These are phyloP conservation scores for Hirudinaria manillensis DNA, from an alignment of 2,888 invertebrate species.

Conservation along the genomic window DNA sequence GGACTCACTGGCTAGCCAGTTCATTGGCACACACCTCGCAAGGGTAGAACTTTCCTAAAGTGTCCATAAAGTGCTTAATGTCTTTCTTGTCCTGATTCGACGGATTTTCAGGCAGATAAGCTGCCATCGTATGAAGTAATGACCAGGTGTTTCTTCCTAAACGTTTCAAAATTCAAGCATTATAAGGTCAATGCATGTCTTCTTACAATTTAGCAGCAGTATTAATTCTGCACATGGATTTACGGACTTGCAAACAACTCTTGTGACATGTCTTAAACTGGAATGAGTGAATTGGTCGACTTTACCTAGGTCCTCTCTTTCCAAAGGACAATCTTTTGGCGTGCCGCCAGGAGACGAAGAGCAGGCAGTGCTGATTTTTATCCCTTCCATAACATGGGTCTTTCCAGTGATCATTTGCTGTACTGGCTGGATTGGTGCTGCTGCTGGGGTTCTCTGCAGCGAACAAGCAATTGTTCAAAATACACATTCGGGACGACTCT, in stretches of 20 bases:
- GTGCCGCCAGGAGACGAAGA: slow-evolving; percentile 20
- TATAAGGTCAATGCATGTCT: not conserved
- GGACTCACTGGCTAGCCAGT: slow-evolving; percentile 55
- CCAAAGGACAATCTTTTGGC: slow-evolving; percentile 57
- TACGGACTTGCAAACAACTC: not conserved
- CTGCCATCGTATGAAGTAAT: slow-evolving; percentile 89
- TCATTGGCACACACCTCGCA: slow-evolving; percentile 84
- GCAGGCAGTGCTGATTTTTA: slow-evolving; percentile 13
- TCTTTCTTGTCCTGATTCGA: slow-evolving; percentile 63
- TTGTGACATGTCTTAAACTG: too few relatives aligned
- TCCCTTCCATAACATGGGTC: too few relatives aligned
- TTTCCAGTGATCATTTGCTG: too few relatives aligned
- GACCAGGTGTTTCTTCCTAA: slow-evolving; percentile 76
- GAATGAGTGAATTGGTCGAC: not conserved
- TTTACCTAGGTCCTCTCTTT: slow-evolving; percentile 52
- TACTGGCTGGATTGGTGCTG: too few relatives aligned
- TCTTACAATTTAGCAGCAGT: not conserved
- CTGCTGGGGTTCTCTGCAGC: too few relatives aligned
- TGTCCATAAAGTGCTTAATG: slow-evolving; percentile 73
- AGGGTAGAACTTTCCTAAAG: slow-evolving; percentile 83
- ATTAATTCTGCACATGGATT: not conserved
- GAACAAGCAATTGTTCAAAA: too few relatives aligned
- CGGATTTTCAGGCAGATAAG: slow-evolving; percentile 82
- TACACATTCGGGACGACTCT: too few relatives aligned
- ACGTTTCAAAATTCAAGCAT: not conserved